Conservation (phyloP, 2,888 invertebrate genomes). For the Ypsolopha sequella region DNA sequence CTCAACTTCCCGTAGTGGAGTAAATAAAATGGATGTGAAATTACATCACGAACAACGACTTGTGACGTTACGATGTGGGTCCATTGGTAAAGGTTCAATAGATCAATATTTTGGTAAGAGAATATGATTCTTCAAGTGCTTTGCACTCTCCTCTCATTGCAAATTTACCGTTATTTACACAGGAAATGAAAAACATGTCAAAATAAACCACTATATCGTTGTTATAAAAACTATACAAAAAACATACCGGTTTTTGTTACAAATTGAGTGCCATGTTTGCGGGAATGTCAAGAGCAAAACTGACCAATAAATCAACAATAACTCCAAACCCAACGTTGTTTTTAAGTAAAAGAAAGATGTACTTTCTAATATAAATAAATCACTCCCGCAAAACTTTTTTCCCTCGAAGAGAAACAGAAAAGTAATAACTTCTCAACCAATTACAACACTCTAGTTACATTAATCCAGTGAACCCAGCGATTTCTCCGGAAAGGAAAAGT, state of each 20-base stretch:
- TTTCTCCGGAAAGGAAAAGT: conserved; percentile 48
- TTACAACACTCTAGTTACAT: conserved; percentile 59
- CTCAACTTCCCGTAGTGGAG: conserved; percentile 2
- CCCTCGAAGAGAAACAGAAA: conserved; percentile 47
- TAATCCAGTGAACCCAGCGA: conserved; percentile 45
- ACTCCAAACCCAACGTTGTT: conserved; percentile 35
- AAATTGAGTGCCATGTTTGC: conserved; percentile 13
- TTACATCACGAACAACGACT: conserved; percentile 4
- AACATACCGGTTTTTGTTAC: no score
- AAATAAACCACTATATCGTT: conserved; percentile 2
- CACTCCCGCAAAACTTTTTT: conserved; percentile 43
- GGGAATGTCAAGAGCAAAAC: conserved; percentile 32
- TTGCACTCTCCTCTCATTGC: not conserved
- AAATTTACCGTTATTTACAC: not conserved
- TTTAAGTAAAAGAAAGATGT: conserved; percentile 42
- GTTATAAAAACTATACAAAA: not conserved
- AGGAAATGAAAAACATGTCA: not conserved
- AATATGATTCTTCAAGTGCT: not conserved
- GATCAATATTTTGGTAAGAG: not conserved
- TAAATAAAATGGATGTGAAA: conserved; percentile 7
- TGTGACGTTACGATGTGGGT: conserved; percentile 3
- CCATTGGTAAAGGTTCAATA: not conserved
- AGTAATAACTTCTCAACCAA: conserved; percentile 57
- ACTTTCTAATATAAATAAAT: conserved; percentile 47
- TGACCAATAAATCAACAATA: conserved; percentile 36